Conservation (phyloP, 1,140 invertebrate genomes). For the Metaphire vulgaris region DNA sequence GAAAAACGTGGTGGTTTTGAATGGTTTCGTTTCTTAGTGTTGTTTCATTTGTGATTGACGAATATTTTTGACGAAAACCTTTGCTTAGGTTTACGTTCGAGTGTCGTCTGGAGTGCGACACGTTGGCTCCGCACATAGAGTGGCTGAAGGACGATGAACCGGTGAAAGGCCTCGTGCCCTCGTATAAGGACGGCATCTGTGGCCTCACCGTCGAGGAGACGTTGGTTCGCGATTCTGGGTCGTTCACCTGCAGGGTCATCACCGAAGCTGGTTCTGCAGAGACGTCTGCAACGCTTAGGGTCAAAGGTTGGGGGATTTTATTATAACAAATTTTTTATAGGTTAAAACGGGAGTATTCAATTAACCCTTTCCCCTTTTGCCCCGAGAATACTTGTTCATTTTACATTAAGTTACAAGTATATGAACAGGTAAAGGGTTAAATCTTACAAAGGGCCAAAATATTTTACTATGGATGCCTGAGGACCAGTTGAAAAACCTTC, state of each 20-base stretch:
- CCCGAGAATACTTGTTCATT: too few species aligned
- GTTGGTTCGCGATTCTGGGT: conserved; percentile 73
- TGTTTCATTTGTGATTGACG: not conserved
- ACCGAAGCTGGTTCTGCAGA: conserved; percentile 65
- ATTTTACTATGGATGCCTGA: too few species aligned
- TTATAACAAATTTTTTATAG: too few species aligned
- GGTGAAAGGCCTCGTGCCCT: conserved; percentile 53
- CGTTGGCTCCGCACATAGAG: conserved; percentile 60
- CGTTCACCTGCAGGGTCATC: conserved; percentile 66
- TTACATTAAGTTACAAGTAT: too few species aligned
- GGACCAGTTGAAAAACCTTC: too few species aligned
- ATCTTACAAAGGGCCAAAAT: too few species aligned
- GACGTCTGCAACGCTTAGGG: conserved; percentile 65
- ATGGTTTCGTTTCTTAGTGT: too few species aligned
- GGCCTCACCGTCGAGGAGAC: conserved; percentile 70
- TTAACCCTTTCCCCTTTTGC: too few species aligned
- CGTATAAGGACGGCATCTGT: conserved; percentile 51
- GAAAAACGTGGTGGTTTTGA: too few species aligned
- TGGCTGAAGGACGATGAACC: conserved; percentile 83
- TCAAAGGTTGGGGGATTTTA: conserved; percentile 70
- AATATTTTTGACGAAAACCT: not conserved
- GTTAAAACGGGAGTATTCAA: too few species aligned
- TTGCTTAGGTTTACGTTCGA: conserved; percentile 59
- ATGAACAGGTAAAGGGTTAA: too few species aligned
- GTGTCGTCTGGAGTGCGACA: conserved; percentile 59